Evolutionary conservation across 2,797 vertebrate species (phyloP), one percentile per base, ranked within the genome.

Genomic region (Chiloscyllium punctatum): DNA sequence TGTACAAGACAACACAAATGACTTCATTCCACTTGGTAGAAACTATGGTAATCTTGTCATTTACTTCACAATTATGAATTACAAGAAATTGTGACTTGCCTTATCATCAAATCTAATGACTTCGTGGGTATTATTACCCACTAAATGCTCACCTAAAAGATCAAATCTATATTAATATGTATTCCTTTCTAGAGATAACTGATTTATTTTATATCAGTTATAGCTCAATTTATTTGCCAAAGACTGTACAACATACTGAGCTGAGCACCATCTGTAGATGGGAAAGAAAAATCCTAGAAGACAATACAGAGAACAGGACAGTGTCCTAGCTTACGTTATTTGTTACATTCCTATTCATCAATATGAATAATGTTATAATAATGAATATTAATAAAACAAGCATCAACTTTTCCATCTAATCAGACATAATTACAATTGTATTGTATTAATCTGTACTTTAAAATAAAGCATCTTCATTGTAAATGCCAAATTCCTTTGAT

Each of bases 331-430:
- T 94, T 69, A 71, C 42, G 37, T 94, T 71, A 94, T 23, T 69
- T 71, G 71, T 94, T 27, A 94, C 23, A 94, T 94, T 71, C 66
- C 62, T 71, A 13, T 94, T 94, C 23, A 94, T 71, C 66, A 94
- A 94, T 42, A 94, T 94, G 91, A 94, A 68, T 94, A 53, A 71
- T 94, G 57, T 91, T 48, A 94, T 48, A 48, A 48, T 48, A 48
- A 48, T 48, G 42, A 71, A 66, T 69, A 48, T 11, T 48, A 23
- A 37, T 91, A 4, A 94, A 94, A 91, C 62, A 69, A 69, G 21
- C 33, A 33, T 21, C 16, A 30, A 30, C 11, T 62, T 33, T 90
- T 90, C 68, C 23, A 69, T 9, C 66, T 71, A 94, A 94, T 94
- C 68, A 71, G 16, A 21, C 21, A 25, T 71, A 94, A 71, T 48